Percentiles rank a stretch among this genome's conserved stretches.
Evolutionary conservation across 2,113 vertebrate species (phyloP).

Genomic region (Mustela lutreola): DNA sequence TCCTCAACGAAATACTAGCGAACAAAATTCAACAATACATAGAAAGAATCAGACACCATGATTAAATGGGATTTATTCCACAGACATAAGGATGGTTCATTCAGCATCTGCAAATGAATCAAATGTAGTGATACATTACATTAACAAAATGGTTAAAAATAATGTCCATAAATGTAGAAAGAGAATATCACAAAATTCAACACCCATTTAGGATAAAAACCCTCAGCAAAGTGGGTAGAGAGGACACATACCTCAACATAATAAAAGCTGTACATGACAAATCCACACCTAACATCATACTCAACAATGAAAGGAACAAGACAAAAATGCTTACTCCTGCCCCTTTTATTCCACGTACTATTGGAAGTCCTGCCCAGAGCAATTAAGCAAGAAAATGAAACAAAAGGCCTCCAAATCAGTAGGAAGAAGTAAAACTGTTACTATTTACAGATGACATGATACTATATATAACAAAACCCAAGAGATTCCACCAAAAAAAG

Average conservation of each 20-base stretch:
- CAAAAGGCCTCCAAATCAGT: not conserved
- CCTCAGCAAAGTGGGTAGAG: not conserved
- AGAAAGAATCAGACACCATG: not conserved
- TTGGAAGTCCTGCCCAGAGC: not conserved
- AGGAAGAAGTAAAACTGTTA: not conserved
- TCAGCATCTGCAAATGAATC: not conserved
- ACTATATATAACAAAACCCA: not conserved
- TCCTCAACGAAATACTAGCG: not conserved
- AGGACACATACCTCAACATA: not conserved
- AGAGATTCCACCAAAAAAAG: not conserved
- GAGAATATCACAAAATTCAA: not conserved
- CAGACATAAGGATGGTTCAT: not conserved
- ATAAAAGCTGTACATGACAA: not conserved
- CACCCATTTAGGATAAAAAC: not conserved
- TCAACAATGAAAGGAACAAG: not conserved
- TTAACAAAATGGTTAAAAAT: not conserved
- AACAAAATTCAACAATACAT: not conserved
- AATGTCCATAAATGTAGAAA: not conserved
- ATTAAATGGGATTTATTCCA: not conserved
- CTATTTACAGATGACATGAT: not conserved
- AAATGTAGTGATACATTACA: not conserved
- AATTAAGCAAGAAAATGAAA: not conserved
- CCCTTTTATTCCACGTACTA: not conserved
- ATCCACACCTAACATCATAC: not conserved
- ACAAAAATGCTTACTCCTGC: not conserved